Evolutionary conservation across 2,888 invertebrate genomes (phyloP), one percentile per base, ranked within the genome.

Genomic region (Syrista parreyssii): DNA sequence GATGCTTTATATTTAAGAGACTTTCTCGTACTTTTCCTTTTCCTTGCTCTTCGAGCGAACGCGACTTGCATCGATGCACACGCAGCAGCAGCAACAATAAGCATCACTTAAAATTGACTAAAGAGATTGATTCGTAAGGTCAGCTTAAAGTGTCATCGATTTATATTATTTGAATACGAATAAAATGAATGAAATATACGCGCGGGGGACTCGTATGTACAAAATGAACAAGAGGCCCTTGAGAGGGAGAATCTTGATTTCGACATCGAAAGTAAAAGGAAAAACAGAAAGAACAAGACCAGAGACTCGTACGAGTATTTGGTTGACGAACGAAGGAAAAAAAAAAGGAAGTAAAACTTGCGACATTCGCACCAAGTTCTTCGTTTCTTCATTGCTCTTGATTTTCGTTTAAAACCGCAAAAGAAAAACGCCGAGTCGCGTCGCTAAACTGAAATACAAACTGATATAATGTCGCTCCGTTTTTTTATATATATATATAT

Each of bases 401-500:
- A 31, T 76, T 33, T 79, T 76, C 40, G 32, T 55, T 76, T 78
- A 69, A 33, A 80, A 81, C 78, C 9, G 23, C 40, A 55, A 23
- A 55, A 55, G 9, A 55, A 36, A 55, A 55, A 40, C 15, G 40
- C 40, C 55, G 85, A 85, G 84, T 86, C 86, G 87, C 87, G 85
- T 86, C 84, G 85, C 84, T 83, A 85, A 86, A 79, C 80, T 83
- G 77, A 82, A 80, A 82, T 76, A 82, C 81, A 83, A 85, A 85
- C 87, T 84, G 85, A 84, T 86, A 86, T 86, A 82, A 86, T 84
- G 83, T 86, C 84, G 86, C 86, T 89, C 87, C 86, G 85, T 87
- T 86, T 89, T 89, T 86, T 87, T 87, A 86, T 86, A 84, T 85
- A 82, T 79, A 79, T 74, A 81, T 78, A 82, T 77, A 81, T 76